Evolutionary conservation across 2,113 vertebrate species (phyloP).

Genomic region (Tetrao urogallus): DNA sequence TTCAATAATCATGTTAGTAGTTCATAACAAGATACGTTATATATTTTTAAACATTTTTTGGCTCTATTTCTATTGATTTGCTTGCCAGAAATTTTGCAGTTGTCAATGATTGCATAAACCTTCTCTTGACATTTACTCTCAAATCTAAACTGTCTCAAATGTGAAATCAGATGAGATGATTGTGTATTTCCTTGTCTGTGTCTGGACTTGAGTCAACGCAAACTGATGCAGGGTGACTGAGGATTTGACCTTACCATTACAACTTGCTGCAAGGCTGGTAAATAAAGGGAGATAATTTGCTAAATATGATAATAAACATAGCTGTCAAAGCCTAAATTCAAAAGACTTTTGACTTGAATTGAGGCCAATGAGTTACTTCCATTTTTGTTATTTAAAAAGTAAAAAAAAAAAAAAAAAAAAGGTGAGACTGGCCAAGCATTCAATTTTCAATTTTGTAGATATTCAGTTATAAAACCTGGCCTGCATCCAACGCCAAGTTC

Average conservation of each 20-base stretch:
- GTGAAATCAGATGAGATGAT: neutral
- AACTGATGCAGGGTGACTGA: neutral
- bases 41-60: neutral
- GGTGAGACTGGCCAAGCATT: constrained; percentile 18
- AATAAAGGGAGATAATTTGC: constrained; percentile 13
- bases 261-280: neutral
- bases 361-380: neutral
- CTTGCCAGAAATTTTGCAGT: neutral
- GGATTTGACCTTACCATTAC: neutral
- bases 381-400: neutral
- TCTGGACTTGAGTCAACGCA: neutral
- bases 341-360: neutral
- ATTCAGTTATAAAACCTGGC: constrained; percentile 50
- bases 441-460: constrained; percentile 36
- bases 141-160: neutral
- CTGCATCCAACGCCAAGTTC: constrained; percentile 27
- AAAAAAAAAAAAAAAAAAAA: neutral
- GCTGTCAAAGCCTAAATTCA: neutral
- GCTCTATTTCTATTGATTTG: neutral
- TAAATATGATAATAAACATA: constrained; percentile 12
- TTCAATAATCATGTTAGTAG: neutral
- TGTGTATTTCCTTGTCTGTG: neutral
- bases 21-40: neutral
- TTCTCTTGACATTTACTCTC: neutral
- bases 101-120: neutral